Evolutionary conservation across 2,888 invertebrate species (phyloP), one percentile per base, ranked within the genome.

Genomic region (Ornithoptera alexandrae): DNA sequence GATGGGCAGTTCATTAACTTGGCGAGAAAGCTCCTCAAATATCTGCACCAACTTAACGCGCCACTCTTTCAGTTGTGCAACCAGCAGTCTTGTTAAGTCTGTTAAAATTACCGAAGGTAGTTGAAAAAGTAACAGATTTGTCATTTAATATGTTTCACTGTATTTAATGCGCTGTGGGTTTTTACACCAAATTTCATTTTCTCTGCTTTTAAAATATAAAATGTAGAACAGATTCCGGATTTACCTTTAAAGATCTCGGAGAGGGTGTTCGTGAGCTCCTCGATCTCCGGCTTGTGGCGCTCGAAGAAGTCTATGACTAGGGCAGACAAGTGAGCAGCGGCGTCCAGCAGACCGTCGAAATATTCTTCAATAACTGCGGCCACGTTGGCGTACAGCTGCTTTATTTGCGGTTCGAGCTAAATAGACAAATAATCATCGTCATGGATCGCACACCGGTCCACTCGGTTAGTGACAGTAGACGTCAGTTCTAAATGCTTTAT

Each of bases 211-310:
- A 5, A 30, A 4, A 30, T 30, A 0, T 30, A 4, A 30, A 30
- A 30, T 30, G 30, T 30, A 30, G 30, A 30, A 5, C 30, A 30
- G 30, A 3, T 30, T 4, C 15, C 12, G 46, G 12, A 17, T 56
- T 76, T 76, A 93, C 94, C 93, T 79, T 93, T 93, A 76, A 93
- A 89, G 72, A 94, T 86, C 70, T 93, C 93, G 18, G 93, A 86
- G 53, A 94, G 75, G 0, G 90, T 84, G 67, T 93, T 90, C 61
- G 93, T 88, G 5, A 95, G 79, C 74, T 95, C 94, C 72, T 95
- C 93, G 1, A 96, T 85, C 76, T 96, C 95, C 18, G 93, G 93
- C 83, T 95, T 94, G 82, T 95, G 94, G 69, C 94, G 93, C 74
- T 95, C 95, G 68, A 95, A 83, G 80, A 95, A 87, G 76, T 94